Conservation (phyloP, 2,888 invertebrate species). For the Sepiola atlantica region DNA sequence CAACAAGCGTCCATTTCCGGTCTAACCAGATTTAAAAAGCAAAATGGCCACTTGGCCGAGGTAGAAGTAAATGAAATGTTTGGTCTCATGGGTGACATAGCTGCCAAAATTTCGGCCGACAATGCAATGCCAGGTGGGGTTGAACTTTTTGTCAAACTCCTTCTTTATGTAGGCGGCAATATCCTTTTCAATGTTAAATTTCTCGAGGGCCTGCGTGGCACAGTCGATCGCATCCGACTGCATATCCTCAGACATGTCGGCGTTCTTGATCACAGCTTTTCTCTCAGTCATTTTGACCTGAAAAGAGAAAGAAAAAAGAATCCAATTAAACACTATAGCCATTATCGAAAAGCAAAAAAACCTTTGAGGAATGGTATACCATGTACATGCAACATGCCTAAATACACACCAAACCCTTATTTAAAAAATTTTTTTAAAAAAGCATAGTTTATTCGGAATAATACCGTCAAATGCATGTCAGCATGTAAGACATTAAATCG, state of each 20-base stretch:
- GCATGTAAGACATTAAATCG: too few relatives aligned
- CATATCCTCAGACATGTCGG: constrained; percentile 99
- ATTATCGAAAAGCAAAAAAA: too few relatives aligned
- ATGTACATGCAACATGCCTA: too few relatives aligned
- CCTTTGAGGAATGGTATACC: too few relatives aligned
- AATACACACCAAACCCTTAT: too few relatives aligned
- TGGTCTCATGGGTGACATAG: constrained; percentile 84
- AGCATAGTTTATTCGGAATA: too few relatives aligned
- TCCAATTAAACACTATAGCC: neutral
- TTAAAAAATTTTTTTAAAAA: too few relatives aligned
- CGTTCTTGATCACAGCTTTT: constrained; percentile 99
- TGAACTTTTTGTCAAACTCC: constrained; percentile 99
- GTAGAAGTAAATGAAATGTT: constrained; percentile 99
- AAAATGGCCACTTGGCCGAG: constrained; percentile 98
- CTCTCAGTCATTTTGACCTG: constrained; percentile 61
- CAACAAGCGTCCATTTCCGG: neutral
- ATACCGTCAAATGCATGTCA: too few relatives aligned
- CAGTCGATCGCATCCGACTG: constrained; percentile 99
- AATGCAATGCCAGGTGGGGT: constrained; percentile 99
- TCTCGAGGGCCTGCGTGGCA: constrained; percentile 98
- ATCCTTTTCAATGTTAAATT: constrained; percentile 99
- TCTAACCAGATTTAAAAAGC: constrained; percentile 96
- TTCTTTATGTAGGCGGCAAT: constrained; percentile 99
- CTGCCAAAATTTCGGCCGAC: constrained; percentile 99
- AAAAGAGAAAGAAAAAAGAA: constrained; percentile 39